Evolutionary conservation across 1,140 invertebrate genomes (phyloP).

Genomic region (Halyomorpha halys): DNA sequence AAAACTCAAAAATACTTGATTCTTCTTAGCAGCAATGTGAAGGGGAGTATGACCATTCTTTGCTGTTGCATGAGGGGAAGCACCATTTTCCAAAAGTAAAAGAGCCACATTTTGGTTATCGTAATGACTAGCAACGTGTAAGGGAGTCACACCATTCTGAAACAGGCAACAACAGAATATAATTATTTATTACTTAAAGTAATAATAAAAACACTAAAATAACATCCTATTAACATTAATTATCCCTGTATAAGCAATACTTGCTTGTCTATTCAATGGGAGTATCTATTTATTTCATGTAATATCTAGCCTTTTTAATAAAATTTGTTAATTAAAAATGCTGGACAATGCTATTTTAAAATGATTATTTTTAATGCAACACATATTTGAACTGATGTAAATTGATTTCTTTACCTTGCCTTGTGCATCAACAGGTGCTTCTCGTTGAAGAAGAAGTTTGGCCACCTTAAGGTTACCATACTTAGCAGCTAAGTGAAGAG

Average conservation of each 20-base stretch:
- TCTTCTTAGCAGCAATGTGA: constrained; percentile 96
- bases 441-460: constrained; percentile 68
- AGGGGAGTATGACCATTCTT: constrained; percentile 98
- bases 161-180: constrained; percentile 12
- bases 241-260: too few species aligned
- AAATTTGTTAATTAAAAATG: too few species aligned
- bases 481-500: constrained; percentile 92
- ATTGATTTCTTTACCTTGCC: constrained; percentile 70
- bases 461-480: constrained; percentile 93
- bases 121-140: constrained; percentile 97
- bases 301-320: too few species aligned
- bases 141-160: constrained; percentile 88
- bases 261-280: too few species aligned
- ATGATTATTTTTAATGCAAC: too few species aligned
- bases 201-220: neutral
- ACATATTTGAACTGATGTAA: too few species aligned
- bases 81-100: constrained; percentile 83
- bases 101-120: constrained; percentile 89
- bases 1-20: constrained; percentile 58
- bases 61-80: constrained; percentile 87
- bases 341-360: too few species aligned
- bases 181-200: neutral
- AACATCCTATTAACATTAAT: too few species aligned
- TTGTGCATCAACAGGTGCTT: constrained; percentile 85
- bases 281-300: too few species aligned